Evolutionary conservation across 2,888 invertebrate genomes (phyloP).

Genomic region (Caenorhabditis uteleia): DNA sequence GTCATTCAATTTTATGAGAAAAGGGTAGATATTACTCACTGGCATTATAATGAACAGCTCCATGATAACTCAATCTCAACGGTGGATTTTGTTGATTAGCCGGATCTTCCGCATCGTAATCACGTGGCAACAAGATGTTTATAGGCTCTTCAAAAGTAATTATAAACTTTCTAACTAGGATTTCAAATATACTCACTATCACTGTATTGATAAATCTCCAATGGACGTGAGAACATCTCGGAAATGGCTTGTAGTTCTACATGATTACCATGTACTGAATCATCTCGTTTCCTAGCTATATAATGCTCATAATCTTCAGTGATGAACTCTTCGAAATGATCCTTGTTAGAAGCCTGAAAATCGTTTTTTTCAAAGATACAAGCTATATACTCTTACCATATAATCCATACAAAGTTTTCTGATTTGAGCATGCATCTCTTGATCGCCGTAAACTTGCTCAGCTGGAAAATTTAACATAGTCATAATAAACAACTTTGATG

Average conservation of each 20-base stretch:
- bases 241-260: slow-evolving; percentile 89
- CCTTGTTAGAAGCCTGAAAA: no score
- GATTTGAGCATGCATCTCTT: slow-evolving; percentile 85
- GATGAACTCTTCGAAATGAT: slow-evolving; percentile 86
- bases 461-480: slow-evolving; percentile 72
- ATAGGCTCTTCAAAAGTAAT: slow-evolving; percentile 75
- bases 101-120: slow-evolving; percentile 77
- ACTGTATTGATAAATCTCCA: slow-evolving; percentile 84
- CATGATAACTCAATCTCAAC: slow-evolving; percentile 84
- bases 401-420: slow-evolving; percentile 87
- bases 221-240: slow-evolving; percentile 85
- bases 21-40: slow-evolving; percentile 24
- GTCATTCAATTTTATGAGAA: slow-evolving; percentile 1
- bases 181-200: slow-evolving; percentile 73
- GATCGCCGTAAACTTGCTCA: slow-evolving; percentile 87
- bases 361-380: neutral
- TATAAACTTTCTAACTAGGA: neutral
- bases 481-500: neutral
- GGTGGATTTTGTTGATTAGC: slow-evolving; percentile 72
- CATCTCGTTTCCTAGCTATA: slow-evolving; percentile 81
- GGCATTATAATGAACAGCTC: slow-evolving; percentile 86
- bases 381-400: slow-evolving; percentile 76
- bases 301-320: slow-evolving; percentile 87
- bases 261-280: slow-evolving; percentile 86
- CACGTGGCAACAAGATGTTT: slow-evolving; percentile 81